A percentile compares a stretch with the other conserved stretches of the same genome.
These are phyloP conservation scores for Camelus bactrianus DNA, from an alignment of 2,113 vertebrate genomes.

Conservation along the genomic window DNA sequence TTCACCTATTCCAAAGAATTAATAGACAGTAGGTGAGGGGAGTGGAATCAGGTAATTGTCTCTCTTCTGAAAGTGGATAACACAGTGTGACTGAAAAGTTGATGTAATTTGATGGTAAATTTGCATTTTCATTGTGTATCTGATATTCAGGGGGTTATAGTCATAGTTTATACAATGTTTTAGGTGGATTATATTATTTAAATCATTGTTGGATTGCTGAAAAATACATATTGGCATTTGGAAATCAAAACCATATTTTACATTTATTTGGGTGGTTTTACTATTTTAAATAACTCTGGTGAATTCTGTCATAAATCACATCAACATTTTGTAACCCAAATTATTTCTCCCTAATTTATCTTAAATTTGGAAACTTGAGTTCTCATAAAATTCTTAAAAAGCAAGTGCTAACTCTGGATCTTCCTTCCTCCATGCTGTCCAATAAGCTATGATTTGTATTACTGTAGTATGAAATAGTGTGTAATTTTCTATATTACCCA, in stretches of 20 bases:
- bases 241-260: slow-evolving; percentile 24
- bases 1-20: slow-evolving; percentile 7
- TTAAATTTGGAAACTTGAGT: neutral
- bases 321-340: slow-evolving; percentile 15
- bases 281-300: slow-evolving; percentile 5
- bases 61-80: slow-evolving; percentile 4
- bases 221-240: neutral
- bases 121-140: neutral
- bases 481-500: neutral
- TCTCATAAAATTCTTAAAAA: neutral
- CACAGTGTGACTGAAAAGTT: neutral
- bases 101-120: neutral
- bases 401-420: neutral
- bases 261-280: neutral
- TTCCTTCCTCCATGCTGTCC: neutral
- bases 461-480: neutral
- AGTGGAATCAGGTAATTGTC: neutral
- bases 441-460: neutral
- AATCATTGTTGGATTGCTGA: neutral
- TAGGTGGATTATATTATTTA: neutral
- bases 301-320: neutral
- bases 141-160: neutral
- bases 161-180: neutral
- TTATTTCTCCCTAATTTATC: neutral
- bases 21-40: neutral